A percentile compares a stretch with the other conserved stretches of the same genome.
Evolutionary conservation across 1,140 invertebrate genomes (phyloP).

Genomic region (Riptortus pedestris): DNA sequence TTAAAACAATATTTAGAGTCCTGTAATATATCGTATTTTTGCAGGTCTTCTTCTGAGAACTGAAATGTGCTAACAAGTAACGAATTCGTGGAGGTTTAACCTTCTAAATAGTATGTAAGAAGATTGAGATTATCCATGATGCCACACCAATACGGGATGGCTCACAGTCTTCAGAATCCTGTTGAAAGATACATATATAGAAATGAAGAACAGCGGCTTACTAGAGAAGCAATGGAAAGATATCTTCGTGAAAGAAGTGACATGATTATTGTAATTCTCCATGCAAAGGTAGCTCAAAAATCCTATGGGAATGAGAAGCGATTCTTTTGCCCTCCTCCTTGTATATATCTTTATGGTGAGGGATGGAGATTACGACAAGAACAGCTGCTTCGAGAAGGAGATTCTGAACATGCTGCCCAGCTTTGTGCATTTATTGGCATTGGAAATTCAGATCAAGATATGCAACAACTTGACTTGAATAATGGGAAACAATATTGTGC

Average conservation of each 20-base stretch:
- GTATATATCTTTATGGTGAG: conserved; percentile 94
- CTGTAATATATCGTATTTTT: no score
- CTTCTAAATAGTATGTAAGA: conserved; percentile 6
- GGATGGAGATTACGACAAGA: conserved; percentile 92
- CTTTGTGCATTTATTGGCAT: conserved; percentile 98
- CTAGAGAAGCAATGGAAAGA: conserved; percentile 89
- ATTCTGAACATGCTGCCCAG: conserved; percentile 79
- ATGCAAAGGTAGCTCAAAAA: conserved; percentile 98
- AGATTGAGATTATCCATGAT: conserved; percentile 37
- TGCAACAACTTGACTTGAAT: conserved; percentile 95
- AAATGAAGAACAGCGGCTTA: conserved; percentile 72
- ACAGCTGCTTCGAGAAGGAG: conserved; percentile 76
- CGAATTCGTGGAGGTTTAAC: background rate
- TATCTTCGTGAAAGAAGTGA: conserved; percentile 89
- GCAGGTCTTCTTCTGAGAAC: no score
- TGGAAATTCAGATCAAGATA: conserved; percentile 95
- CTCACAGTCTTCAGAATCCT: conserved; percentile 62
- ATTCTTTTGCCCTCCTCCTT: conserved; percentile 98
- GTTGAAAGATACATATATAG: conserved; percentile 52
- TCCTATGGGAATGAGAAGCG: conserved; percentile 99
- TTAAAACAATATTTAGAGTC: no score
- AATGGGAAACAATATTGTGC: conserved; percentile 86
- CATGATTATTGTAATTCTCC: conserved; percentile 92
- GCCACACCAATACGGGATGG: conserved; percentile 66
- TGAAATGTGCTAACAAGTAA: no score